A percentile compares a stretch with the other conserved stretches of the same genome.
Conservation (phyloP, 2,888 invertebrate genomes). For the Nomada flava region DNA sequence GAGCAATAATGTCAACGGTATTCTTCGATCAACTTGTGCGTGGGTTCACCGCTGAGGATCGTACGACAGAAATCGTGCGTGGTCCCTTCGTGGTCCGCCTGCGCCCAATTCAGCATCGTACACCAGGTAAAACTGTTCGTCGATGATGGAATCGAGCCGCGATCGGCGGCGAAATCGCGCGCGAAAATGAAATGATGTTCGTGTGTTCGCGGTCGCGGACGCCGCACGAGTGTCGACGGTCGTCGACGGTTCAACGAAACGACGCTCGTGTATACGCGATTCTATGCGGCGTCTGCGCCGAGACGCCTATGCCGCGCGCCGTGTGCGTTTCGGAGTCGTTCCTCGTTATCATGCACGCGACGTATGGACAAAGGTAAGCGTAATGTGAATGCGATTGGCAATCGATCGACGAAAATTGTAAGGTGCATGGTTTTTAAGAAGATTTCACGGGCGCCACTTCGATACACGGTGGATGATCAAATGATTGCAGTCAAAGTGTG, state of each 20-base stretch:
- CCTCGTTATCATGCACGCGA: background rate
- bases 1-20: background rate
- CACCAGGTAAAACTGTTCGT: background rate
- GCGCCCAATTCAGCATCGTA: slow-evolving; percentile 11
- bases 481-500: no score
- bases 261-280: slow-evolving; percentile 37
- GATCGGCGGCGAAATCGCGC: background rate
- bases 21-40: background rate
- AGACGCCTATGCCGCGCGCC: slow-evolving; percentile 30
- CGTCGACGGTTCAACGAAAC: slow-evolving; percentile 60
- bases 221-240: slow-evolving; percentile 62
- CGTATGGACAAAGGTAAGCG: background rate
- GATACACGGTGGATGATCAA: no score
- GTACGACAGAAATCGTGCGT: background rate
- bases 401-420: slow-evolving; percentile 13
- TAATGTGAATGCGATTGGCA: no score
- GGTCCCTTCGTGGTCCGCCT: background rate
- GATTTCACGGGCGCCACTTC: background rate
- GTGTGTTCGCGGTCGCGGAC: slow-evolving; percentile 51
- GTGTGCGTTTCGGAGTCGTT: slow-evolving; percentile 43
- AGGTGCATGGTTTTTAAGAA: background rate
- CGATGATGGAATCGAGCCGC: background rate
- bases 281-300: slow-evolving; percentile 69
- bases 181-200: background rate
- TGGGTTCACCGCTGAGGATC: background rate